These are phyloP conservation scores for Acridotheres tristis DNA, from an alignment of 2,797 vertebrate species.

Conservation along the genomic window DNA sequence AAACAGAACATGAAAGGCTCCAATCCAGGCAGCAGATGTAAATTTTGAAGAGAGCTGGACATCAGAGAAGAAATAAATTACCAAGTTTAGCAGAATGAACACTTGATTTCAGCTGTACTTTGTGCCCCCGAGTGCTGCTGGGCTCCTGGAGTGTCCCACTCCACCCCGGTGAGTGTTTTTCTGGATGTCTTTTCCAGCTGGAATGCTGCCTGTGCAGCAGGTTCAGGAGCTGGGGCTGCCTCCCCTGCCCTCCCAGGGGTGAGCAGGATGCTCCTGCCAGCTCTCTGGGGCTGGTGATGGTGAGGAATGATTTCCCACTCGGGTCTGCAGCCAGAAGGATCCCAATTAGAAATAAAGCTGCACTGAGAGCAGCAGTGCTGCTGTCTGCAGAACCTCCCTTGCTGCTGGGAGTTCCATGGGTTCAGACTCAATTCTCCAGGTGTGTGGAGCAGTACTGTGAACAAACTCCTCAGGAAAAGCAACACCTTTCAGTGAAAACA, in stretches of 20 bases:
- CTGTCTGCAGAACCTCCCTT: background rate
- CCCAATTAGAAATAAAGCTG: fast-evolving
- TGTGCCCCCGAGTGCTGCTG: fast-evolving
- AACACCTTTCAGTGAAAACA: background rate
- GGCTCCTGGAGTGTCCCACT: fast-evolving
- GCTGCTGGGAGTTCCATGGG: background rate
- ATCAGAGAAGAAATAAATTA: slow-evolving; percentile 28
- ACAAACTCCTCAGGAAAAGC: background rate
- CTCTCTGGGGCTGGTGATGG: fast-evolving
- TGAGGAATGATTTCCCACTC: fast-evolving
- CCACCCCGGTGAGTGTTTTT: background rate
- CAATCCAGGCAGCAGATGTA: slow-evolving; percentile 3
- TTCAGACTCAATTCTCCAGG: background rate
- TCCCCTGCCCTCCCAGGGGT: background rate
- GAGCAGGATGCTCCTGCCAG: background rate
- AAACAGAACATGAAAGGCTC: slow-evolving; percentile 59
- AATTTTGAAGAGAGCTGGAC: slow-evolving; percentile 18
- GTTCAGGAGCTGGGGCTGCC: background rate
- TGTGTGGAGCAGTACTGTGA: background rate
- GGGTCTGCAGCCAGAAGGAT: fast-evolving
- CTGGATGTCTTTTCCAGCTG: background rate
- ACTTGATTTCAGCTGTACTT: background rate
- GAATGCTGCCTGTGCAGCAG: background rate
- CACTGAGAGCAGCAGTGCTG: fast-evolving
- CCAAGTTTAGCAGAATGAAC: background rate